These are phyloP conservation scores for Eupithecia inturbata DNA, from an alignment of 2,888 invertebrate species.

Conservation along the genomic window DNA sequence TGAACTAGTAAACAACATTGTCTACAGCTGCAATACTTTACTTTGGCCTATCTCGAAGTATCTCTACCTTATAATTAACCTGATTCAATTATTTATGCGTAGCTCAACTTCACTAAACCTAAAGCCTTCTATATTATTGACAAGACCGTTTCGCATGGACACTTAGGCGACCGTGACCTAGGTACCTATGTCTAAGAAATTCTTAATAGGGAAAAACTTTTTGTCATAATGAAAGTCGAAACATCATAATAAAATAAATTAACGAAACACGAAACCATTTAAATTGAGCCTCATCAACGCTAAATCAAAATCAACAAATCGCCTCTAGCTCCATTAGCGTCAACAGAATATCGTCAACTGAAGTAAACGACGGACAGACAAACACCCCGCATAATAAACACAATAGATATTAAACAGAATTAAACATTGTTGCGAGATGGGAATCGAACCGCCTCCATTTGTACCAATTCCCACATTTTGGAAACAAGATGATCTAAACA, in stretches of 20 bases:
- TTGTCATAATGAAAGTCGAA: not conserved
- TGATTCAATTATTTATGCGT: not conserved
- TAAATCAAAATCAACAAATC: conserved; percentile 44
- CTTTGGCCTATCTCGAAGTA: not conserved
- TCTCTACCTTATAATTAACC: not conserved
- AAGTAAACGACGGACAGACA: conserved; percentile 62
- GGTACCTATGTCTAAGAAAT: not conserved
- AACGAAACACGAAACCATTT: conserved; percentile 22
- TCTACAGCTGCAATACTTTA: not conserved
- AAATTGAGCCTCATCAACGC: conserved; percentile 30
- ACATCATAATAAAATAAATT: not conserved
- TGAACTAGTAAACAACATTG: not conserved
- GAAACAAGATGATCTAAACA: conserved; percentile 36
- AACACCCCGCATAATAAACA: conserved; percentile 75
- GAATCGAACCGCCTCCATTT: conserved; percentile 68
- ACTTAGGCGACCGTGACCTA: not conserved
- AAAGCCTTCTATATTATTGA: not conserved
- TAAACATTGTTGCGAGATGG: conserved; percentile 62
- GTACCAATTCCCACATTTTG: conserved; percentile 63
- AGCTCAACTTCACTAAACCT: not conserved
- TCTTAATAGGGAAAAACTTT: not conserved
- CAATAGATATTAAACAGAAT: conserved; percentile 51
- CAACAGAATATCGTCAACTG: conserved; percentile 57
- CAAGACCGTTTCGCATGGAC: not conserved
- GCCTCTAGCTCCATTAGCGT: conserved; percentile 45